Evolutionary conservation across 37 sponge, comb jelly and placozoan genomes (phyloP), one percentile per base, ranked within the genome.

Genomic region (Ephydatia muelleri): DNA sequence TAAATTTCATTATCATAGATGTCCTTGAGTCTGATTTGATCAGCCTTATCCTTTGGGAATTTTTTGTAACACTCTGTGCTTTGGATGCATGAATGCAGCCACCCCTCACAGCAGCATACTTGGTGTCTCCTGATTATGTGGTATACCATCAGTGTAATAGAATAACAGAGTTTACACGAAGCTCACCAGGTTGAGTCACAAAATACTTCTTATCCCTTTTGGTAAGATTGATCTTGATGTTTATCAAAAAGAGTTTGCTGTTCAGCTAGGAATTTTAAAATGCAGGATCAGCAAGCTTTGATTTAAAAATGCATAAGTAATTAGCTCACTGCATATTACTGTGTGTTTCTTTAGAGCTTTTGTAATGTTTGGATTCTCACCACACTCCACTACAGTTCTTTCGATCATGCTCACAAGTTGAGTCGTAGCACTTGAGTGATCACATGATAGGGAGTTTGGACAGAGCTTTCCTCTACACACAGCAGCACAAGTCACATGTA

Each of bases 351-450:
- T 8, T 4, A 57, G 16, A 57, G 9, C 19, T 8, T 11, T 43
- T 19, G 1, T 13, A 57, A 57, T 57, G 57, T 19, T 16, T 14
- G 16, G 16, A n/a, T n/a, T n/a, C 57, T 57, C 57, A 57, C 57
- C 16, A 57, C 57, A 57, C 22, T 70, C 23, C 23, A 81, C 81
- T 25, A 65, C 80, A 32, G 2, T 16, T 14, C 34, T 65, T 2
- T 81, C 39, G 27, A 81, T 49, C 72, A 81, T 70, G 28, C 69
- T 29, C 2, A 71, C 81, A 25, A 81, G 67, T 5, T 38, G 22
- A 28, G 37, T 29, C n/a, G 72, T 70, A 40, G 67, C 65, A 26
- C 34, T 40, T 29, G 21, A 2, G 0, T 40, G 48, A 70, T 81
- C 81, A 70, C 70, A 70, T 22, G 38, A 38, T n/a, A 69, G 2